phyloP scores from a whole-genome alignment of 2,888 invertebrate genomes.

The Auanema sp. region DNA sequence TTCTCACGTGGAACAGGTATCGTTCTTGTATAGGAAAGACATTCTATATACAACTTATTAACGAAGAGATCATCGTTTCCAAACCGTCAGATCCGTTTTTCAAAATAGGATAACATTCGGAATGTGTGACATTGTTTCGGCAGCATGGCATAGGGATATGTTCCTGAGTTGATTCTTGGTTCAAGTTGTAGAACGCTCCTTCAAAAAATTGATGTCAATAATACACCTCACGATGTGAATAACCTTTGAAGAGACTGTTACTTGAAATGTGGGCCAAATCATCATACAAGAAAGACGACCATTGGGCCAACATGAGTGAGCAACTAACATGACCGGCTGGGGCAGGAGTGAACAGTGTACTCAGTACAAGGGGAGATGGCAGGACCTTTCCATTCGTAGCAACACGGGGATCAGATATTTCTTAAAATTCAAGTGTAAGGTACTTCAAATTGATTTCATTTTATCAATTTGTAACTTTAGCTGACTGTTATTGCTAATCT shows the following conservation, averaged over 20 bases:
- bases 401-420: conserved; percentile 32
- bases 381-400: conserved; percentile 31
- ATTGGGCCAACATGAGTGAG: conserved; percentile 75
- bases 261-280: conserved; percentile 69
- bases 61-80: neutral
- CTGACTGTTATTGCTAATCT: neutral
- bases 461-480: conserved; percentile 4
- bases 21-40: conserved; percentile 55
- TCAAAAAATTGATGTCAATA: no score
- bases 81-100: neutral
- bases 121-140: conserved; percentile 39
- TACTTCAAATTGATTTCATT: conserved; percentile 8
- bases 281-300: conserved; percentile 62
- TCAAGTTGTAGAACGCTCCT: neutral
- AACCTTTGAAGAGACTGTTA: conserved; percentile 71
- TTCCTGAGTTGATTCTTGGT: conserved; percentile 25
- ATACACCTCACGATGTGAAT: no score
- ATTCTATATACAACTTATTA: conserved; percentile 22
- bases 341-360: conserved; percentile 37
- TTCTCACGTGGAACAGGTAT: conserved; percentile 53
- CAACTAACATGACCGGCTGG: conserved; percentile 68
- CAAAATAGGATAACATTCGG: conserved; percentile 48
- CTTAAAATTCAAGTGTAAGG: conserved; percentile 17
- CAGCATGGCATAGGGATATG: conserved; percentile 69
- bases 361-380: conserved; percentile 40